Evolutionary conservation across 2,888 invertebrate genomes (phyloP), one percentile per base, ranked within the genome.

Genomic region (Magallana nippona): DNA sequence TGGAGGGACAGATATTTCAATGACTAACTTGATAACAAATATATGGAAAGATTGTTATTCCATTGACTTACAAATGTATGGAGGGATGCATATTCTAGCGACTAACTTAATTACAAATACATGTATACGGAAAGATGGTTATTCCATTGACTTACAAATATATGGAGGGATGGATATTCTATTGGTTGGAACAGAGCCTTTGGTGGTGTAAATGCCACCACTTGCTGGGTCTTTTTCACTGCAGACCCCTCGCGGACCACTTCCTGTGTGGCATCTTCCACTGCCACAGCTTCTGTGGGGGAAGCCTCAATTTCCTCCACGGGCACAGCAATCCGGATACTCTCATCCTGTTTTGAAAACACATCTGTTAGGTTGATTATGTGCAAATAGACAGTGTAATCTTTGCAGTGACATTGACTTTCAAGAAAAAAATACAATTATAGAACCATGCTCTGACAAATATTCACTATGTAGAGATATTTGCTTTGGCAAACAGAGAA

Each of bases 131-230:
- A 44, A 44, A 3, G 44, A 44, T 44, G 44, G 44, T 44, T 44
- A 44, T 27, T 58, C 57, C 10, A 27, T 44, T 15, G 58, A 90
- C 93, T 92, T 88, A 94, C 94, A 91, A 94, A 94, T 79, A 94
- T 93, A 87, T 94, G 94, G 10, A 94, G 88, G n/a, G 92, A 88
- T 78, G 93, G 93, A 86, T 94, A 94, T 62, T 92, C 91, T 83
- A 93, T 92, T 8, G 94, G 92, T 81, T 91, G 89, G 87, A 94
- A 93, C 60, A 94, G 87, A 17, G 90, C 90, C 27, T 88, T 88
- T 55, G 93, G 92, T n/a, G 93, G 92, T 55, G 84, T 86, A 57
- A 89, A 83, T 27, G 88, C 82, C 32, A 87, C 86, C 19, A 88
- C 85, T 55, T 85, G 87, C 56, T 85, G 81, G 56, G 77, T 17